phyloP scores from a whole-genome alignment of 2,113 vertebrate genomes.

The Psephotus haematonotus region DNA sequence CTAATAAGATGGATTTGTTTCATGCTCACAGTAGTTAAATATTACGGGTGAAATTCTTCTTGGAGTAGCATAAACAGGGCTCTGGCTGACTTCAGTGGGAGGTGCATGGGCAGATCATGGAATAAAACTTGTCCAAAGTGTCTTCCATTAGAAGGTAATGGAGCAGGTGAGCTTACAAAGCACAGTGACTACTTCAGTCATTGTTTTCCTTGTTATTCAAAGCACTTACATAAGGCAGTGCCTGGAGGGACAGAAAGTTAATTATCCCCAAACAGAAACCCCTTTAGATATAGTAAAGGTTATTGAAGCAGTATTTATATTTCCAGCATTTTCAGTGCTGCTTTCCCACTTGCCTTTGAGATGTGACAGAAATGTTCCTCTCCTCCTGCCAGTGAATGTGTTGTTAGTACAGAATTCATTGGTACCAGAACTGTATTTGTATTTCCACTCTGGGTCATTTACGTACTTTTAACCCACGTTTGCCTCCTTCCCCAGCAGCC shows the following conservation, averaged over 20 bases:
- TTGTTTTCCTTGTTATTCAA: conserved; percentile 39
- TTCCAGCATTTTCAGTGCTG: conserved; percentile 10
- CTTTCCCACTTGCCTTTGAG: conserved; percentile 36
- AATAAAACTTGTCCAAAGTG: neutral
- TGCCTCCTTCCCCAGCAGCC: neutral
- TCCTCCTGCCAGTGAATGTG: neutral
- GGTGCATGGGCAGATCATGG: fast-evolving
- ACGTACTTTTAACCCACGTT: neutral
- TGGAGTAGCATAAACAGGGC: neutral
- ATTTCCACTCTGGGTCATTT: neutral
- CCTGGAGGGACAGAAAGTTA: conserved; percentile 22
- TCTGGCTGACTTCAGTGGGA: neutral
- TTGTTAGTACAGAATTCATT: neutral
- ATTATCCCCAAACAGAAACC: conserved; percentile 33
- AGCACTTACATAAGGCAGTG: conserved; percentile 26
- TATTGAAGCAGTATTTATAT: conserved; percentile 26
- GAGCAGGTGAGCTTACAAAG: neutral
- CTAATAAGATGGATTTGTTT: neutral
- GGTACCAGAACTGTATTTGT: conserved; percentile 15
- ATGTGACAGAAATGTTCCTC: conserved; percentile 51
- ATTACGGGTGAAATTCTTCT: neutral
- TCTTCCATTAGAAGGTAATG: neutral
- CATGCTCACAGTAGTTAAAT: neutral
- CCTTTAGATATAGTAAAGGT: neutral
- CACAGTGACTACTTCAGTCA: neutral